phyloP scores from a whole-genome alignment of 2,113 vertebrate genomes.

The Muscicapa adusta region DNA sequence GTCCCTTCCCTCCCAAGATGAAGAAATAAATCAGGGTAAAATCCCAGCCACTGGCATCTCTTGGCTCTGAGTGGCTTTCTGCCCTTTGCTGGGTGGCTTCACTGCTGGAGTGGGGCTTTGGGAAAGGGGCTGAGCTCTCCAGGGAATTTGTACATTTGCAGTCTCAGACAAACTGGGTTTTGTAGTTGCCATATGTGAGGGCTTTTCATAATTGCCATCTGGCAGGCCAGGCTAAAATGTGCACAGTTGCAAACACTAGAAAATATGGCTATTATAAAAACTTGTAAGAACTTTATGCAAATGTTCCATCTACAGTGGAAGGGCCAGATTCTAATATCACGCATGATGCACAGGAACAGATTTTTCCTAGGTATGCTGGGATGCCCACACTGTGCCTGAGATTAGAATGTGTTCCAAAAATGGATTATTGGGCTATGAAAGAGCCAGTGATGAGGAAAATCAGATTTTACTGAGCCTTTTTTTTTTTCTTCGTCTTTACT shows the following conservation, averaged over 20 bases:
- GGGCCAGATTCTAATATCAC: slow-evolving; percentile 39
- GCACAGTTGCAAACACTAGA: neutral
- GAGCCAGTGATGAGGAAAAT: slow-evolving; percentile 36
- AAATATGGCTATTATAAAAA: neutral
- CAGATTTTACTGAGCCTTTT: neutral
- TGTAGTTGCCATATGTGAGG: neutral
- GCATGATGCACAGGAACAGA: neutral
- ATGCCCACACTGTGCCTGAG: neutral
- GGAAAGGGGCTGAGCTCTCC: neutral
- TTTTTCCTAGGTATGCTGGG: slow-evolving; percentile 3
- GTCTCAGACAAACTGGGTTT: neutral
- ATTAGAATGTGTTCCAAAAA: slow-evolving; percentile 12
- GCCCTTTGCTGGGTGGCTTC: neutral
- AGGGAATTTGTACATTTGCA: neutral
- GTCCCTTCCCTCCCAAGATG: neutral
- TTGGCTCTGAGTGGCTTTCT: neutral
- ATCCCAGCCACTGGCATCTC: neutral
- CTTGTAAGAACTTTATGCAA: neutral
- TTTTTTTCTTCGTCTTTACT: neutral
- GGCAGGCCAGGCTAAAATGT: neutral
- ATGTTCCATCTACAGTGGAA: neutral
- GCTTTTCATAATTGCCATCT: slow-evolving; percentile 14
- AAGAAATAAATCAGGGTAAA: neutral
- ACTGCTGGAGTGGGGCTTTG: neutral
- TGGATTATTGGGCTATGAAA: neutral